Evolutionary conservation across 2,888 invertebrate species (phyloP), one percentile per base, ranked within the genome.

Genomic region (Drosophila niveifrons): DNA sequence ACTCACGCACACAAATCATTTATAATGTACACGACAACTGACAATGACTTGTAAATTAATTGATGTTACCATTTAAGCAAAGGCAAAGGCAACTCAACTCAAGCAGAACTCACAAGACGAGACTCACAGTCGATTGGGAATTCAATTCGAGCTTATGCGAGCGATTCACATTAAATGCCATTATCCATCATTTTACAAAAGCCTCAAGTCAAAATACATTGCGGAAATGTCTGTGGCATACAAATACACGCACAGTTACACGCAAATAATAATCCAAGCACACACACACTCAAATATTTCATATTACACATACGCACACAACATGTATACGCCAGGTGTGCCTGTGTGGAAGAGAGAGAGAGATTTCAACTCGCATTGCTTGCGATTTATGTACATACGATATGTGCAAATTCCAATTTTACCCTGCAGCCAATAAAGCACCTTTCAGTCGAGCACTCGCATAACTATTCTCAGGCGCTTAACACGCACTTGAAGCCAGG

Each of bases 1-100:
- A 51, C 70, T 53, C 75, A 75, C 78, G 75, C 70, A 75, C 73
- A 86, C 88, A 84, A 88, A 84, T 84, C 83, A 84, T 84, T 82
- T 73, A 80, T 88, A 84, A 84, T 84, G 83, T 72, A 84, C 85
- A 75, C 53, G 76, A 70, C 82, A 78, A 80, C 86, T 80, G 86
- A 86, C 89, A 86, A 78, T 88, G 83, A 82, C 87, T 88, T 82
- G 87, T 69, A 72, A 71, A 82, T 83, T 84, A 88, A 84, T 84
- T 84, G 89, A 86, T 83, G 87, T 57, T 69, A 72, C 80, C 70
- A 83, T 88, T 84, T 78, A 80, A 85, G 75, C 23, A 23, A 58
- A 68, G 48, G 8, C 3, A 36, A 62, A 68, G 43, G 2, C 2
- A 31, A 1, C 61, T 44, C 28, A 61, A 43, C 41, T 39, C 13